Evolutionary conservation across 2,888 invertebrate genomes (phyloP), one percentile per base, ranked within the genome.

Genomic region (Ichneumoninae sp.): DNA sequence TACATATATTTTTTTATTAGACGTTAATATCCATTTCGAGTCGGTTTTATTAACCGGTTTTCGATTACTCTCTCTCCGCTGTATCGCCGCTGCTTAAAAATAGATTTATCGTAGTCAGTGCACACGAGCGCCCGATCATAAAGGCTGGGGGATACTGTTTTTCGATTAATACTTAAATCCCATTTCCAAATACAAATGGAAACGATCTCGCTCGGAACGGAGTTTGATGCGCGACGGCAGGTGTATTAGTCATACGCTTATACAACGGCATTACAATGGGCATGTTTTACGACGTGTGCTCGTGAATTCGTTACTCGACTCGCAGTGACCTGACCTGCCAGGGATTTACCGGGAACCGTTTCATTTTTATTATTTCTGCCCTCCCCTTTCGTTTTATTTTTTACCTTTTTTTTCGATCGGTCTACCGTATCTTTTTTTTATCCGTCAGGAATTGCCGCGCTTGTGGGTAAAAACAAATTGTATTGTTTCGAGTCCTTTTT

Each of bases 141-240:
- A 74, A 44, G 40, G 60, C 47, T 44, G 30, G 19, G 6, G 47
- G 13, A 26, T 7, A 60, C n/a, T 44, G n/a, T 3, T 47, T 57
- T 71, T 76, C 52, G 33, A 71, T 82, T 71, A 57, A 77, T 82
- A 66, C 33, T 54, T 30, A 68, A 82, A 77, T 77, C 70, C 30
- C 47, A 68, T 73, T 80, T 80, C 54, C 40, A 71, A 73, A 73
- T 80, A 73, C 44, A 66, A 73, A 66, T 40, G 30, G 36, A 79
- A 79, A 36, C 16, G 26, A 30, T 63, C 71, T 22, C 40, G 33
- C 60, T 44, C 73, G 60, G 30, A 63, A 44, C 16, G 40, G 36
- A 57, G 40, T 73, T 60, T 60, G 73, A 60, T 73, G 54, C 19
- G 36, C 33, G 30, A 44, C 60, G 7, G 60, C 60, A 22, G 36